Conservation (phyloP, 2,113 vertebrate species). For the Chaetops frenatus region DNA sequence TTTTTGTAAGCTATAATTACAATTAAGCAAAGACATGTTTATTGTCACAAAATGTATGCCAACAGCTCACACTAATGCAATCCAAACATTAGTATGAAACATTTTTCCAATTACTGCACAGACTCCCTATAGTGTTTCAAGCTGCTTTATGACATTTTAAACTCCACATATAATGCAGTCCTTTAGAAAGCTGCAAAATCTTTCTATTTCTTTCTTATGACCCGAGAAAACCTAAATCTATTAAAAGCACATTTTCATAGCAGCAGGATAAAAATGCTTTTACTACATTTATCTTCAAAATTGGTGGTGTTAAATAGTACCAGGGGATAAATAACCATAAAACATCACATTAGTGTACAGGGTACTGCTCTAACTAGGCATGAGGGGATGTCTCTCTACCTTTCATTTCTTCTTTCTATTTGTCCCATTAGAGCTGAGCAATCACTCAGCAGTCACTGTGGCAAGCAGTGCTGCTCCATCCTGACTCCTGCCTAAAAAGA, state of each 20-base stretch:
- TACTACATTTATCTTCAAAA: constrained; percentile 61
- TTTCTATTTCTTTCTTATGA: constrained; percentile 51
- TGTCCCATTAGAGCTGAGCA: constrained; percentile 42
- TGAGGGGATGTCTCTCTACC: constrained; percentile 22
- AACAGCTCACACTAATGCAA: constrained; percentile 51
- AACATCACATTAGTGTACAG: constrained; percentile 55
- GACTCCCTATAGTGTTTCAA: constrained; percentile 69
- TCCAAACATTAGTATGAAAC: constrained; percentile 67
- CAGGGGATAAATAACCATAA: constrained; percentile 68
- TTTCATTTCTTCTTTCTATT: constrained; percentile 61
- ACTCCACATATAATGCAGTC: constrained; percentile 77
- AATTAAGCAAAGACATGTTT: constrained; percentile 50
- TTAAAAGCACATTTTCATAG: constrained; percentile 64
- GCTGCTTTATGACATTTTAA: constrained; percentile 82
- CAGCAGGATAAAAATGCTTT: constrained; percentile 63
- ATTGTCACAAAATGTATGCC: constrained; percentile 53
- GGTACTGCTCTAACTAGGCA: constrained; percentile 46
- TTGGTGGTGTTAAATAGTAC: constrained; percentile 58
- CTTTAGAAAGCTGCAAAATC: constrained; percentile 52
- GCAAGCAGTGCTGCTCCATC: background rate
- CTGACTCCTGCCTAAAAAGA: background rate
- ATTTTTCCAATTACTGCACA: constrained; percentile 66
- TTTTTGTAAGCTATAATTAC: constrained; percentile 56
- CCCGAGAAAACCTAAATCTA: constrained; percentile 59
- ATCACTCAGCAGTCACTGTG: constrained; percentile 22